Evolutionary conservation across 2,888 invertebrate species (phyloP).

Genomic region (Bimastos eiseni): DNA sequence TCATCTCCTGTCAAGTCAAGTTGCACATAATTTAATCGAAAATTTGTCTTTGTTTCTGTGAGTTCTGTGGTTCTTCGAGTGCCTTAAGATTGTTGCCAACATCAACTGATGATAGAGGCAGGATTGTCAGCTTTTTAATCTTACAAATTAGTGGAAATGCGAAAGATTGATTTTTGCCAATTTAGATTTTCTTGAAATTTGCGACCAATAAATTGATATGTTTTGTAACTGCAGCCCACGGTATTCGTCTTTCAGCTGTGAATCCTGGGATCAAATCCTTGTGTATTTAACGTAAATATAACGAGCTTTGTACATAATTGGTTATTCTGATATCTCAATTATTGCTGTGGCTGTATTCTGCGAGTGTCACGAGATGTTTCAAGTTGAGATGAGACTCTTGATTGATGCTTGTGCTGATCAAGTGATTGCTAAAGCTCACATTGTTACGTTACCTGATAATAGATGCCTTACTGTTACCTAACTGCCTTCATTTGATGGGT

Average conservation of each 20-base stretch:
- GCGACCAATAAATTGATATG: not conserved
- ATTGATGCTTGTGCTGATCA: not conserved
- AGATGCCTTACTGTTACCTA: not conserved
- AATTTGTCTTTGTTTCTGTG: not conserved
- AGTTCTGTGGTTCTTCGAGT: not conserved
- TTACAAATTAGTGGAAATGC: not conserved
- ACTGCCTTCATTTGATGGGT: not conserved
- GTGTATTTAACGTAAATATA: not conserved
- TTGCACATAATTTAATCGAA: not conserved
- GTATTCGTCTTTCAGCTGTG: not conserved
- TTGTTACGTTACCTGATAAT: not conserved
- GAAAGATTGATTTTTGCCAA: not conserved
- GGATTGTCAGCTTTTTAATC: not conserved
- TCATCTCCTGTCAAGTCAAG: not conserved
- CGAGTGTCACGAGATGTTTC: not conserved
- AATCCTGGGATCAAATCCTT: not conserved
- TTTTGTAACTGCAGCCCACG: not conserved
- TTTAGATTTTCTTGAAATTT: not conserved
- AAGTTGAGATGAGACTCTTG: not conserved
- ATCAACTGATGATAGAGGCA: not conserved
- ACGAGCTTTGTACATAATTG: not conserved
- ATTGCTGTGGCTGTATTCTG: not conserved
- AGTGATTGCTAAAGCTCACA: not conserved
- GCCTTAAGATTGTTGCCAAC: constrained; percentile 3
- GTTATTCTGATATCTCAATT: not conserved